Conservation (phyloP, 2,888 invertebrate species). For the Agonum fuliginosum region DNA sequence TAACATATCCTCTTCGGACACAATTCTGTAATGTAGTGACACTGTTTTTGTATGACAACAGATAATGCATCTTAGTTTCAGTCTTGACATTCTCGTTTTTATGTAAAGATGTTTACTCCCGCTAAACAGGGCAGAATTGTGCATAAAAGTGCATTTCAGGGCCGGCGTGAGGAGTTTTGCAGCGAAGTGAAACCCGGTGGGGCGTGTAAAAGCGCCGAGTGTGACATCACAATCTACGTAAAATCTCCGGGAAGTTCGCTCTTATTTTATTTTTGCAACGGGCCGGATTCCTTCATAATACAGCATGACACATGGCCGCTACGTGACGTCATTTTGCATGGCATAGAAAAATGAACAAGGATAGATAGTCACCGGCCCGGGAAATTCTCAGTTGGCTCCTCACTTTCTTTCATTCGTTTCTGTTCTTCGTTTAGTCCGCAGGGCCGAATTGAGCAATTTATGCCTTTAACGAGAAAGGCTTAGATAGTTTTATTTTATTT, state of each 20-base stretch:
- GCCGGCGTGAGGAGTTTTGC: too few relatives aligned
- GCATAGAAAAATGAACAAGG: conserved; percentile 57
- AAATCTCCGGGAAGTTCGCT: conserved; percentile 67
- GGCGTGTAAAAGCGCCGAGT: conserved; percentile 56
- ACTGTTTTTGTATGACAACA: too few relatives aligned
- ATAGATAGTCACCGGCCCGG: conserved; percentile 47
- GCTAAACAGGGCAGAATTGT: neutral
- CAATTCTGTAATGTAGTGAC: too few relatives aligned
- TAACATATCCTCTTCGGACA: too few relatives aligned
- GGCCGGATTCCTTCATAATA: conserved; percentile 58
- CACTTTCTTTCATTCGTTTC: conserved; percentile 50
- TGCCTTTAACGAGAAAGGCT: too few relatives aligned
- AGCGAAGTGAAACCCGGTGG: conserved; percentile 3
- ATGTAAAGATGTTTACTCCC: too few relatives aligned
- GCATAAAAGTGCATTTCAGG: conserved; percentile 7
- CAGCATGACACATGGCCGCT: conserved; percentile 53
- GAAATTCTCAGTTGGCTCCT: conserved; percentile 50
- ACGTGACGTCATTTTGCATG: conserved; percentile 59
- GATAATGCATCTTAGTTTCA: too few relatives aligned
- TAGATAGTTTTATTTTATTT: too few relatives aligned
- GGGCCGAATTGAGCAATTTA: too few relatives aligned
- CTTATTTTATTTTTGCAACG: conserved; percentile 66
- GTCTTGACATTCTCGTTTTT: too few relatives aligned
- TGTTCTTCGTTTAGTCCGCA: too few relatives aligned
- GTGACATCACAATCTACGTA: conserved; percentile 67